Percentiles rank a stretch among this genome's conserved stretches.
phyloP scores from a whole-genome alignment of 2,113 vertebrate species.

The Amblyopsis rosae region DNA sequence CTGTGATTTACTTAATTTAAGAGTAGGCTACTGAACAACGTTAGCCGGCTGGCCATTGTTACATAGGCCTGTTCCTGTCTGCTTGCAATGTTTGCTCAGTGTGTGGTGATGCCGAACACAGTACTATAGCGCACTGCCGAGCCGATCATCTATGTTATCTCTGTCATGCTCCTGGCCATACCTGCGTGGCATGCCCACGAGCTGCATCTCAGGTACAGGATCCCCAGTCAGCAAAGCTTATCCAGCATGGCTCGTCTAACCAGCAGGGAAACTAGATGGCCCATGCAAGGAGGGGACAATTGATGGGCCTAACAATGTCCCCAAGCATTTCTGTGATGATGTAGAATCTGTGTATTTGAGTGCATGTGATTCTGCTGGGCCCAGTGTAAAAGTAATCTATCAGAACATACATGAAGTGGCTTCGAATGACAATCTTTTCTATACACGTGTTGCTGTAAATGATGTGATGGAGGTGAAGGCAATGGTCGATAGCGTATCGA shows the following conservation, averaged over 20 bases:
- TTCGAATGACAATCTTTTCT: conserved; percentile 19
- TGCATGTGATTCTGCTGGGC: not conserved
- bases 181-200: not conserved
- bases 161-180: not conserved
- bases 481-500: conserved; percentile 23
- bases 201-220: not conserved
- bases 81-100: too few species aligned
- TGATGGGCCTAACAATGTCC: not conserved
- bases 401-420: conserved; percentile 4
- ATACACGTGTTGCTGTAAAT: conserved; percentile 5
- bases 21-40: too few species aligned
- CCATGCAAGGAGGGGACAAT: not conserved
- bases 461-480: not conserved
- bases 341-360: not conserved
- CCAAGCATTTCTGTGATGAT: not conserved
- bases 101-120: conserved; percentile 2
- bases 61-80: too few species aligned
- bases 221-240: not conserved
- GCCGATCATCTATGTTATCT: not conserved
- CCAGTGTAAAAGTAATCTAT: not conserved
- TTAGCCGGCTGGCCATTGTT: too few species aligned
- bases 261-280: not conserved
- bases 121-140: not conserved
- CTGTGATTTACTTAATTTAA: too few species aligned
- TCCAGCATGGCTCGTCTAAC: too few species aligned